Conservation (phyloP, 2,888 invertebrate species). For the Leptinotarsa tumamoca region DNA sequence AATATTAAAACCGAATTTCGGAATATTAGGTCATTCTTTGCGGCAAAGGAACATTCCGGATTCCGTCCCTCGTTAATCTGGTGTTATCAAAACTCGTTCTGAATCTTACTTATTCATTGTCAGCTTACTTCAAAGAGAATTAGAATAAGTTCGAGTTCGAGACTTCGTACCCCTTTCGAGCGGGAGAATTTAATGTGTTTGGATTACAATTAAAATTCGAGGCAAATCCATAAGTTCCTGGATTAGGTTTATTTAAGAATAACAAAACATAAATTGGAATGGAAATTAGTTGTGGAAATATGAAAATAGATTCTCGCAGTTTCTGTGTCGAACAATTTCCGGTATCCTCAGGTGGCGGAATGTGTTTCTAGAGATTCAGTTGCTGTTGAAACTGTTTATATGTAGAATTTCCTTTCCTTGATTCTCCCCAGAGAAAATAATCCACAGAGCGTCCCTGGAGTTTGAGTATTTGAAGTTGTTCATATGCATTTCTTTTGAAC, state of each 20-base stretch:
- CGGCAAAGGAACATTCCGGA: constrained; percentile 25
- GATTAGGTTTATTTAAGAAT: constrained; percentile 48
- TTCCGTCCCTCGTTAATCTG: constrained; percentile 40
- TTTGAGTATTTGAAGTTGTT: too few relatives aligned
- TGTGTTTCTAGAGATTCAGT: background rate
- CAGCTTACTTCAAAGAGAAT: constrained; percentile 61
- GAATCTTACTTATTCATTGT: constrained; percentile 62
- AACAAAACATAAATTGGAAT: constrained; percentile 45
- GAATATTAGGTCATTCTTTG: constrained; percentile 39
- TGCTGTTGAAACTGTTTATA: background rate
- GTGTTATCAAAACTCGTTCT: constrained; percentile 60
- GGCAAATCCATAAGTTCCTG: constrained; percentile 47
- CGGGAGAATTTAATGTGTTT: constrained; percentile 52
- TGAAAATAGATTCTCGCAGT: background rate
- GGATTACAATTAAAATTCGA: constrained; percentile 52
- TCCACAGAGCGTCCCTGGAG: too few relatives aligned
- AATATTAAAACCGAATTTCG: constrained; percentile 43
- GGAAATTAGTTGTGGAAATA: constrained; percentile 35
- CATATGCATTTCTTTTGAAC: too few relatives aligned
- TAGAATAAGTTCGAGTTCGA: constrained; percentile 57
- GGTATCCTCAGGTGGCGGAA: background rate
- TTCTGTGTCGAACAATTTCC: background rate
- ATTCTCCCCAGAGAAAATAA: too few relatives aligned
- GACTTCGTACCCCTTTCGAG: constrained; percentile 50
- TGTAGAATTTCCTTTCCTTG: background rate